Evolutionary conservation across 2,113 vertebrate species (phyloP), one percentile per base, ranked within the genome.

Genomic region (Scomber japonicus): DNA sequence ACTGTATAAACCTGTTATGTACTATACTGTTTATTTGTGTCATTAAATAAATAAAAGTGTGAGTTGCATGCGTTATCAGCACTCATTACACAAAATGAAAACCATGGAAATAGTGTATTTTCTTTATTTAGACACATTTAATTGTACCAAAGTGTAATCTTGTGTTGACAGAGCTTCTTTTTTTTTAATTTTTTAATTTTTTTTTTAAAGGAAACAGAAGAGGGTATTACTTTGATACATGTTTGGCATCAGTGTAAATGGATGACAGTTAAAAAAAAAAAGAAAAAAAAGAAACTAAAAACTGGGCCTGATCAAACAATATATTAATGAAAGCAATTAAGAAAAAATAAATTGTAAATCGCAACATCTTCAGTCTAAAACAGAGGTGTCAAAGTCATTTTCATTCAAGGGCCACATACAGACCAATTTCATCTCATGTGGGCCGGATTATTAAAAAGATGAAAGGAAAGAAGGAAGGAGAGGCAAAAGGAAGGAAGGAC

Each of bases 51-150:
- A 64, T 66, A 24, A 59, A 87, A 74, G 6, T 72, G 12, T 64
- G 9, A 31, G 35, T 3, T 24, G 48, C 19, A 48, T 54, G 19
- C 0, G 4, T 78, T 30, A 11, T 55, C 3, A 17, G 71, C 48
- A 5, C 13, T 71, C 21, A 65, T 86, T 81, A 60, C 24, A 64
- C 21, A 27, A 62, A 57, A 71, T 3, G 13, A 21, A 64, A 71
- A 35, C 1, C 2, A 24, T 19, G 24, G 15, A 69, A 64, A 59
- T 15, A 7, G 30, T 11, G 55, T 11, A 15, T 74, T 31, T 59
- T 63, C 17, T 92, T 86, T 89, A 85, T 85, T 83, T 55, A 65
- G 6, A 67, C 40, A 17, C n/a, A 19, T 70, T 70, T 40, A 61
- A 40, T 70, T 71, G 30, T 78, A 57, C 55, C 45, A 74, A 45